A percentile compares a stretch with the other conserved stretches of the same genome.
Evolutionary conservation across 1,140 invertebrate genomes (phyloP).

Genomic region (Micrasema minimum): DNA sequence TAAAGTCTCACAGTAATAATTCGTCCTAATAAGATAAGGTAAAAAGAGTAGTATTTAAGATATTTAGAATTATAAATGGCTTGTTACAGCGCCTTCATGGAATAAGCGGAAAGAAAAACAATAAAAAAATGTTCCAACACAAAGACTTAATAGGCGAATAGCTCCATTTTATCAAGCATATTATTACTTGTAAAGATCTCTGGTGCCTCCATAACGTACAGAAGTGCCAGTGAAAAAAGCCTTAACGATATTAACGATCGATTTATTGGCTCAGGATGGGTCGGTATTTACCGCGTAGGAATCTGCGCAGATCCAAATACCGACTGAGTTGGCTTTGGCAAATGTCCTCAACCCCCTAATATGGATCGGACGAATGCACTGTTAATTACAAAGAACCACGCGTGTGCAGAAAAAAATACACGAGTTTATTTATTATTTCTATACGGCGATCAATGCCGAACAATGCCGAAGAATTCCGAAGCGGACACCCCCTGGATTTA

Average conservation of each 20-base stretch:
- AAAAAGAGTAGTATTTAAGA: too few relatives aligned
- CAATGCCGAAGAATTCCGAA: background rate
- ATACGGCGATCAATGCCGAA: conserved; percentile 3
- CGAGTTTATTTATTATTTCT: too few relatives aligned
- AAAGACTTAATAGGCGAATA: too few relatives aligned
- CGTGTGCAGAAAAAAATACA: background rate
- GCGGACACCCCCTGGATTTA: background rate
- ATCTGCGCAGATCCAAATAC: background rate
- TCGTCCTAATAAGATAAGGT: too few relatives aligned
- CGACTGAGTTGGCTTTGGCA: conserved; percentile 8
- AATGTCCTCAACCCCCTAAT: conserved; percentile 23
- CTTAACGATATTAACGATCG: conserved; percentile 26
- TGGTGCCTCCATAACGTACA: background rate
- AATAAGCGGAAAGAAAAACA: too few relatives aligned
- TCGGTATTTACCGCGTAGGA: conserved; percentile 14
- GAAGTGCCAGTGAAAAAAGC: conserved; percentile 7
- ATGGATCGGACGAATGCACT: conserved; percentile 20
- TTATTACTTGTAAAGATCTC: too few relatives aligned
- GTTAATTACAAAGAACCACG: conserved; percentile 28
- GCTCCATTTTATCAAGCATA: too few relatives aligned
- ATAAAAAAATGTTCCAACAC: too few relatives aligned
- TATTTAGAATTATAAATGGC: too few relatives aligned
- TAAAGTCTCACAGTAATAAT: too few relatives aligned
- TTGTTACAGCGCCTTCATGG: too few relatives aligned
- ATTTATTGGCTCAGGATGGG: conserved; percentile 14